Evolutionary conservation across 2,888 invertebrate genomes (phyloP), one percentile per base, ranked within the genome.

Genomic region (Meta bourneti): DNA sequence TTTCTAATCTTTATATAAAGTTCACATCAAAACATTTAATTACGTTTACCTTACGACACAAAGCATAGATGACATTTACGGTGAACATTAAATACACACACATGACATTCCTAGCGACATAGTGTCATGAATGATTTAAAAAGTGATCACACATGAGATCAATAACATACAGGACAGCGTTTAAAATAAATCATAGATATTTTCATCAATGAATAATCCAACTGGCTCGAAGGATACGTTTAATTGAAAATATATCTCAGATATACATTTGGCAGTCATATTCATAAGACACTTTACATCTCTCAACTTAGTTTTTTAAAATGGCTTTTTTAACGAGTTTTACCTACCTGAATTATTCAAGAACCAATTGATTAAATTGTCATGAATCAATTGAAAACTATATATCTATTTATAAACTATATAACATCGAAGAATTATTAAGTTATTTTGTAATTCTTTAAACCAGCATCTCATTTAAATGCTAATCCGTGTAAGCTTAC

Each of bases 191-290:
- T 34, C 61, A 34, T 77, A 49, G 54, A 61, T 69, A 49, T 79
- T 75, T 85, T 69, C 48, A 77, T 48, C 49, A 34, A 20, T 80
- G 61, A 61, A 16, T 61, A 34, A 34, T 61, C 51, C 20, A 20
- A 51, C 51, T 34, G 49, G 9, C 49, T 48, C 11, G 51, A 71
- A 71, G 86, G 51, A 71, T 86, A 20, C 4, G 9, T 61, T 61
- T 75, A 81, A 81, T 74, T 74, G 75, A 75, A 89, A 89, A 89
- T 89, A 82, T 61, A 74, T 75, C 51, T 54, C 19, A 88, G 13
- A 89, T 81, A 69, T 89, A 81, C 69, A 89, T 49, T 61, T 89
- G 88, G 88, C 88, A 89, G 88, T 89, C 34, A 77, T 20, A 69
- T 81, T 49, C 11, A 69, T 89, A 89, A 89, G 88, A 89, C 88